A percentile compares a stretch with the other conserved stretches of the same genome.
phyloP scores from a whole-genome alignment of 1,140 invertebrate species.

The Caenorhabditis remanei region DNA sequence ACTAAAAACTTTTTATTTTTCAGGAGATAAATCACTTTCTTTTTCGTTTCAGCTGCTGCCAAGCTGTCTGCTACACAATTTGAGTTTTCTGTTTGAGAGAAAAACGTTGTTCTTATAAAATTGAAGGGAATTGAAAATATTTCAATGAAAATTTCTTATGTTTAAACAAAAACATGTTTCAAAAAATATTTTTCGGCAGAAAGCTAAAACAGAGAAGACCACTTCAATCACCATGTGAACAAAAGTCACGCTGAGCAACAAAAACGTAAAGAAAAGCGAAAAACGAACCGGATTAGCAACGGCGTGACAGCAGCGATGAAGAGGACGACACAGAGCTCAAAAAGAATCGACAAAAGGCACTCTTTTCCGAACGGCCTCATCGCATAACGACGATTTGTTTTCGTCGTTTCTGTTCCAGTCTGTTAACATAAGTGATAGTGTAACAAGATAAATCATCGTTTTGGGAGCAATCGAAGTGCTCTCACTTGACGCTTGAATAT shows the following conservation, averaged over 20 bases:
- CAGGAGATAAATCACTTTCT: too few relatives aligned
- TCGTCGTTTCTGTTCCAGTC: conserved; percentile 22
- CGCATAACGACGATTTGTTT: background rate
- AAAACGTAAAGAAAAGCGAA: background rate
- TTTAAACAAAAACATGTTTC: too few relatives aligned
- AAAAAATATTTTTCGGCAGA: background rate
- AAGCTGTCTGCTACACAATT: too few relatives aligned
- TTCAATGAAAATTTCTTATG: too few relatives aligned
- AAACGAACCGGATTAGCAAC: conserved; percentile 52
- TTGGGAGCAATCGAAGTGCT: background rate
- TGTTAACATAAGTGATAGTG: conserved; percentile 40
- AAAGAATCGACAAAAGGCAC: conserved; percentile 46
- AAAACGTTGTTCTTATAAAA: too few relatives aligned
- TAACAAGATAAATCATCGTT: background rate
- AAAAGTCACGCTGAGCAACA: background rate
- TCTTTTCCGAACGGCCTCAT: conserved; percentile 49
- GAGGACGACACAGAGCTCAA: conserved; percentile 8
- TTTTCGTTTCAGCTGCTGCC: too few relatives aligned
- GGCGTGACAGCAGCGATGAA: conserved; percentile 18
- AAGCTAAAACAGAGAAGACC: background rate
- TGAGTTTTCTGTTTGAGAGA: too few relatives aligned
- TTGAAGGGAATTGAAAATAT: too few relatives aligned
- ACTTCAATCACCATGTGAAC: background rate
- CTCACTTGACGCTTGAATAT: background rate
- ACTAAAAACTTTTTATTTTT: too few relatives aligned